A percentile compares a stretch with the other conserved stretches of the same genome.
Evolutionary conservation across 2,113 vertebrate genomes (phyloP).

Genomic region (Herpetotheres cachinnans): DNA sequence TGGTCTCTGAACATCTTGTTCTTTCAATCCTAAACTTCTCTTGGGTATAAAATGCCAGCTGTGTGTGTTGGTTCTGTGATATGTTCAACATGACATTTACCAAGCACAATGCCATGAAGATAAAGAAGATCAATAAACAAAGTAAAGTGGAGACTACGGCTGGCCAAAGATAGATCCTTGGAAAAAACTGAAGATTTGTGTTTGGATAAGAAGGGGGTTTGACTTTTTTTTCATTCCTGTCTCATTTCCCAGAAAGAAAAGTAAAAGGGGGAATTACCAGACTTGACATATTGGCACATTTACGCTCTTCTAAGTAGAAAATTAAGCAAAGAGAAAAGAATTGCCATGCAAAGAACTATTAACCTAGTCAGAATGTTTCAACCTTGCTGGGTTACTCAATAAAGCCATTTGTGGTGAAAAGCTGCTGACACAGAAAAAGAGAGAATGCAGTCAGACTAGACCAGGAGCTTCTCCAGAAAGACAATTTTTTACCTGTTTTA

Average conservation of each 20-base stretch:
- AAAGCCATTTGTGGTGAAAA: background rate
- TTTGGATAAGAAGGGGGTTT: background rate
- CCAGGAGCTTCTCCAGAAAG: background rate
- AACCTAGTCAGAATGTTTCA: background rate
- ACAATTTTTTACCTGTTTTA: conserved; percentile 81
- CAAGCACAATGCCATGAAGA: background rate
- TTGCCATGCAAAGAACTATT: background rate
- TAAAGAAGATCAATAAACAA: conserved; percentile 16
- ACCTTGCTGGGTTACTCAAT: background rate
- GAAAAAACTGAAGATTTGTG: background rate
- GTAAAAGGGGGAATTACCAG: background rate
- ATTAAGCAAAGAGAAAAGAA: background rate
- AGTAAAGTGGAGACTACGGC: background rate
- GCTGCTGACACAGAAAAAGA: background rate
- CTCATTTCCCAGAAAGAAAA: background rate
- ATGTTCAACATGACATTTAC: conserved; percentile 34
- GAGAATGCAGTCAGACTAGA: background rate
- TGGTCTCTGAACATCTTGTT: background rate
- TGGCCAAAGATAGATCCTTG: background rate
- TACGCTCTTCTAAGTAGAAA: background rate
- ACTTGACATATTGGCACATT: background rate
- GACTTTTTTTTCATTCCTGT: background rate
- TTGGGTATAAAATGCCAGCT: conserved; percentile 24
- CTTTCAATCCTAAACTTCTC: conserved; percentile 10
- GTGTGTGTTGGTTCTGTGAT: background rate